phyloP scores from a whole-genome alignment of 30 jellyfish, hydroid and myxozoan species.

The Turritopsis rubra region DNA sequence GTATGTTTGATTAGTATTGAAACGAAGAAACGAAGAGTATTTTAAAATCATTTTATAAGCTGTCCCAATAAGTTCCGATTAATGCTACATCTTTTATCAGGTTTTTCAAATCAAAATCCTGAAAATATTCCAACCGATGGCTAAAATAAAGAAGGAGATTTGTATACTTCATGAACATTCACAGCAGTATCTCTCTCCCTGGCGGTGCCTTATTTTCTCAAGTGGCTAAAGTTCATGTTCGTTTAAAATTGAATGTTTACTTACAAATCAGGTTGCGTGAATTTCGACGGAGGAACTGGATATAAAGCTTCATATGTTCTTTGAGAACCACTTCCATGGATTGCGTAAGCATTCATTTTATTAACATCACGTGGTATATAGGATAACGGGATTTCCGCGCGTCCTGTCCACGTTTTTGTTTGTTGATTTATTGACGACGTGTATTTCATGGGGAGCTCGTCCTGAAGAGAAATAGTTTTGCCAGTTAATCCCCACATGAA shows the following conservation, averaged over 20 bases:
- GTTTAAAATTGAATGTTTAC: slow-evolving; percentile 16
- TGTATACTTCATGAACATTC: neutral
- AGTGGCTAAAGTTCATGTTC: too few relatives aligned
- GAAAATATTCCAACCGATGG: slow-evolving; percentile 93
- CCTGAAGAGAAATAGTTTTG: slow-evolving; percentile 29
- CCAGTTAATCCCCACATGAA: neutral
- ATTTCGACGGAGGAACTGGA: slow-evolving; percentile 61
- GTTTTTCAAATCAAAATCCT: slow-evolving; percentile 22
- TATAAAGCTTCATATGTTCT: slow-evolving; percentile 80
- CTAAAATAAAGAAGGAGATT: slow-evolving; percentile 35
- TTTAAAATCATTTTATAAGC: slow-evolving; percentile 6
- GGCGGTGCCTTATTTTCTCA: too few relatives aligned
- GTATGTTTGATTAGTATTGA: too few relatives aligned
- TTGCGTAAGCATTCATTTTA: slow-evolving; percentile 89
- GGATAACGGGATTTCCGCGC: slow-evolving; percentile 57
- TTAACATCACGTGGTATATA: slow-evolving; percentile 66
- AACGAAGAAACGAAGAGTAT: too few relatives aligned
- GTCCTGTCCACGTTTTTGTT: slow-evolving; percentile 75
- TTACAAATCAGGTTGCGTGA: slow-evolving; percentile 83
- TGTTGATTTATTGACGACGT: slow-evolving; percentile 46
- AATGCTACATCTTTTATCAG: slow-evolving; percentile 11
- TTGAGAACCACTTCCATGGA: slow-evolving; percentile 67
- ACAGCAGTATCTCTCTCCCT: neutral
- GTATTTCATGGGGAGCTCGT: slow-evolving; percentile 59
- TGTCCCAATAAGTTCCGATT: slow-evolving; percentile 27